phyloP scores from a whole-genome alignment of 1,140 invertebrate species.

The Coenobita brevimanus region DNA sequence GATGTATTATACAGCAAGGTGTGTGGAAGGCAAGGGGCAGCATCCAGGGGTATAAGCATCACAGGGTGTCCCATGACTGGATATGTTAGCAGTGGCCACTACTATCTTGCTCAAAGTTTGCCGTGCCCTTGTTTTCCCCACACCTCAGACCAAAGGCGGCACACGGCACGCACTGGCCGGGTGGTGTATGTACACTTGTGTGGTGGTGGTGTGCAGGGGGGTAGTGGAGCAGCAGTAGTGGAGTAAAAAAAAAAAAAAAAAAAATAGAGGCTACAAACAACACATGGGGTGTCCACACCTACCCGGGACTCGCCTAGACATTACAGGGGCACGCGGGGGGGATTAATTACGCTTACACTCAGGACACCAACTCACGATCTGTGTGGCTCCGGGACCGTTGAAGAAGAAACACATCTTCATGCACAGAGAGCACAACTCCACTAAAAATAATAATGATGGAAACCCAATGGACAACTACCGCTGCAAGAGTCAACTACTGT shows the following conservation, averaged over 20 bases:
- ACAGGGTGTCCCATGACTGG: slow-evolving; percentile 35
- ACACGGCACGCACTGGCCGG: slow-evolving; percentile 50
- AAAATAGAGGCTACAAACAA: slow-evolving; percentile 67
- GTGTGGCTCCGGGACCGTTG: slow-evolving; percentile 69
- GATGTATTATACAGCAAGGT: slow-evolving; percentile 66
- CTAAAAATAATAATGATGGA: slow-evolving; percentile 68
- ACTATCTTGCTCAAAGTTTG: slow-evolving; percentile 28
- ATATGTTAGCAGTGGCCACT: slow-evolving; percentile 42
- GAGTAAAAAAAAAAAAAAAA: slow-evolving; percentile 34
- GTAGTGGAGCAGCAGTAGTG: slow-evolving; percentile 68
- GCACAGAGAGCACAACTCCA: slow-evolving; percentile 69
- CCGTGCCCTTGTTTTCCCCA: slow-evolving; percentile 64
- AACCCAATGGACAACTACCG: slow-evolving; percentile 69
- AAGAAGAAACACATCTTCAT: slow-evolving; percentile 70
- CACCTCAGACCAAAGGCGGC: slow-evolving; percentile 59
- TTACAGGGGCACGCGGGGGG: slow-evolving; percentile 67
- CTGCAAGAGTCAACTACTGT: slow-evolving; percentile 67
- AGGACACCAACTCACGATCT: slow-evolving; percentile 70
- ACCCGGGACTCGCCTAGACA: slow-evolving; percentile 65
- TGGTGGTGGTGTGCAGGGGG: slow-evolving; percentile 43
- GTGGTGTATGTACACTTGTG: slow-evolving; percentile 66
- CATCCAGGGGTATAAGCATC: slow-evolving; percentile 21
- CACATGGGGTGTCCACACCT: slow-evolving; percentile 66
- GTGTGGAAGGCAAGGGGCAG: slow-evolving; percentile 60
- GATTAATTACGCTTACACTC: slow-evolving; percentile 66